A percentile compares a stretch with the other conserved stretches of the same genome.
These are phyloP conservation scores for Orthonychiurus folsomi DNA, from an alignment of 2,888 invertebrate genomes.

Conservation along the genomic window DNA sequence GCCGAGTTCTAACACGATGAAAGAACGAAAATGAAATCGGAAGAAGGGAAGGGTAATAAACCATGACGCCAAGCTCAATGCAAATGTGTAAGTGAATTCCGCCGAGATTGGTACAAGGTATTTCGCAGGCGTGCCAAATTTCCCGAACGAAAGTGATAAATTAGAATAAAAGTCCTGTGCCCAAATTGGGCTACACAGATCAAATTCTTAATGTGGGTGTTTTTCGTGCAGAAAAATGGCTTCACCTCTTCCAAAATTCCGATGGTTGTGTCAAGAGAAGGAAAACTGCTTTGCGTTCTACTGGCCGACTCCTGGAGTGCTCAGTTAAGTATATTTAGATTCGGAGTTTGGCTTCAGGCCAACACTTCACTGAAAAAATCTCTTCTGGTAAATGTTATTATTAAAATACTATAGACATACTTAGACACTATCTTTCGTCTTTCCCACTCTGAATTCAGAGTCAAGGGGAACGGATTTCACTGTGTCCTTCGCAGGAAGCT, in stretches of 20 bases:
- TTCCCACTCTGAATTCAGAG: too few species aligned
- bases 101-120: neutral
- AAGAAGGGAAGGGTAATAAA: too few species aligned
- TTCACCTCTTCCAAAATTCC: too few species aligned
- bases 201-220: conserved; percentile 17
- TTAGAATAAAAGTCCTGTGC: conserved; percentile 24
- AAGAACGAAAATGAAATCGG: neutral
- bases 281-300: too few species aligned
- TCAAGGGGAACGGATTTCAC: too few species aligned
- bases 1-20: neutral
- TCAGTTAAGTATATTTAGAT: conserved; percentile 13
- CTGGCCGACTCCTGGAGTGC: too few species aligned
- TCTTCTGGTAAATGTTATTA: neutral
- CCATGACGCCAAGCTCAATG: neutral
- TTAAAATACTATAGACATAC: neutral
- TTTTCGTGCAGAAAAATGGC: neutral
- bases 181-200: conserved; percentile 33
- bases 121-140: too few species aligned
- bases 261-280: too few species aligned
- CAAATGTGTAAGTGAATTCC: neutral
- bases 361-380: neutral
- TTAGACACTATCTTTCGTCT: neutral
- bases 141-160: conserved; percentile 16
- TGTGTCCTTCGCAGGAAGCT: neutral
- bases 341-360: conserved; percentile 22